Evolutionary conservation across 2,113 vertebrate species (phyloP).

Genomic region (Aptenodytes forsteri): DNA sequence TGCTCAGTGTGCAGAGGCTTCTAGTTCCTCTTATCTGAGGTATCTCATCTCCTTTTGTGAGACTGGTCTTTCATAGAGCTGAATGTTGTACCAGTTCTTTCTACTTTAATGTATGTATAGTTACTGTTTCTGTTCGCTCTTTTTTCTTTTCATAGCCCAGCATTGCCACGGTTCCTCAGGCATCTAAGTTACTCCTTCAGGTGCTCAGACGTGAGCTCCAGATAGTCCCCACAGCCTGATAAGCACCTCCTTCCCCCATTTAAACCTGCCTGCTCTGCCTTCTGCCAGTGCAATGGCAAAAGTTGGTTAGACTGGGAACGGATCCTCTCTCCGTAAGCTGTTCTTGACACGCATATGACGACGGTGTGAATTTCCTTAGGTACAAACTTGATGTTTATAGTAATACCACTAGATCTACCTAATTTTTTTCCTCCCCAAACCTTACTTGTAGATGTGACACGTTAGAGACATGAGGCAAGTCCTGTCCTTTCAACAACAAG

Average conservation of each 20-base stretch:
- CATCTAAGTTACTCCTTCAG: background rate
- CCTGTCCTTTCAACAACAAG: background rate
- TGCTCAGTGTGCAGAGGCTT: background rate
- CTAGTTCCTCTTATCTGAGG: background rate
- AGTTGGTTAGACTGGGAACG: background rate
- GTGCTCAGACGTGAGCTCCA: background rate
- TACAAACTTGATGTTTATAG: background rate
- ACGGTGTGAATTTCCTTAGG: background rate
- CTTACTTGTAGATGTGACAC: background rate
- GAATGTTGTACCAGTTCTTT: background rate
- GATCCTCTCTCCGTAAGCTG: background rate
- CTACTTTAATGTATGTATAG: rapidly evolving
- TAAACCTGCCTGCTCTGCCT: background rate
- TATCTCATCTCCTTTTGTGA: background rate
- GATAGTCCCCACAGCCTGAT: background rate
- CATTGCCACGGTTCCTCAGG: background rate
- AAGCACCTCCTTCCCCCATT: background rate
- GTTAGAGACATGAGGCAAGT: background rate
- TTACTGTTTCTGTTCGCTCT: background rate
- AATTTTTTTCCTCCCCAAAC: background rate
- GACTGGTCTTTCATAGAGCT: background rate
- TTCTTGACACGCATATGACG: rapidly evolving
- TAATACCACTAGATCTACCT: background rate
- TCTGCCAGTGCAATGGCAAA: background rate
- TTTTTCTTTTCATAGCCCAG: background rate